Base-by-base conservation (phyloP, 2,113 vertebrate species). In the Ceyx margarethae region DNA sequence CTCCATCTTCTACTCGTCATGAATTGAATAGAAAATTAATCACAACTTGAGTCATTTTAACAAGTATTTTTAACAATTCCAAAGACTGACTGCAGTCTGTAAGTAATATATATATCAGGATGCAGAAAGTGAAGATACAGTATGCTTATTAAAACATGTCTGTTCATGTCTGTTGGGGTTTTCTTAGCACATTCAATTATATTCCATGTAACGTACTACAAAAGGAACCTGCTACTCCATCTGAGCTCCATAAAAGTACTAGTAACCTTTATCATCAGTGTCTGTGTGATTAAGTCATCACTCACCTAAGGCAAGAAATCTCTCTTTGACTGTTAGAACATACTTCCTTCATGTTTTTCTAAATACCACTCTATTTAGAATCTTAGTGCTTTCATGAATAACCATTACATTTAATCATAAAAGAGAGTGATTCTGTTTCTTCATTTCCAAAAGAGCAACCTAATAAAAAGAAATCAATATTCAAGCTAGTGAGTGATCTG, bases 101-200 rank as follows among this genome's bases (percentile, higher is more conserved):
- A 65, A 67, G 37, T 20, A 92, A 71, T 13, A 53, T 0, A 0
- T 40, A 58, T 8, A 13, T 31, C 48, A 81, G 29, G 18, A 75
- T 4, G 35, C 5, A 54, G 4, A 74, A 25, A 66, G 2, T 33
- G 33, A 61, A 66, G 28, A 54, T 17, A 76, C 45, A 85, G 28
- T 23, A 61, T 42, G 14, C 3, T 65, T 78, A 50, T 23, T 40
- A 69, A 46, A 31, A 73, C 21, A 54, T 35, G 35, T 35, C 8
- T 53, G 19, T 23, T 89, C 10, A 9, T 19, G 9, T n/a, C 56
- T 72, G 3, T 7, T 67, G 9, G 2, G 1, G 0, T 0, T 20
- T 35, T 62, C 75, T 58, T 37, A 78, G 45, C 17, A 64, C 12
- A 21, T 10, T 53, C 43, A 64, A 37, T 40, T 78, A 13, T 42